These are phyloP conservation scores for Pristiophorus japonicus DNA, from an alignment of 2,113 vertebrate species.

Conservation along the genomic window DNA sequence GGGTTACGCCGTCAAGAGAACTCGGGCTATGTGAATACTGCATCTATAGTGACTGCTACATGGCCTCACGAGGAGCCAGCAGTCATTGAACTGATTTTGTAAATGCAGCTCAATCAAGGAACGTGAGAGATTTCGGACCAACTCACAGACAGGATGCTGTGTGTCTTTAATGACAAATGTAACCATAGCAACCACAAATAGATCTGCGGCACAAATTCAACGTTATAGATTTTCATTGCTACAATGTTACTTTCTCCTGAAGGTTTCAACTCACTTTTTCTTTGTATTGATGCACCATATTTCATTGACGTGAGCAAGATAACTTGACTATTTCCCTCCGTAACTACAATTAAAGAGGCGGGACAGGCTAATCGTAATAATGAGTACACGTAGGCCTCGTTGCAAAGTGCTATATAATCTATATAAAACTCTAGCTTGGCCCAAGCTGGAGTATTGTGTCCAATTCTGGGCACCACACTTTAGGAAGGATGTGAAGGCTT, in stretches of 20 bases:
- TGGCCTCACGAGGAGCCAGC: too few relatives aligned
- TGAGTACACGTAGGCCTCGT: not conserved
- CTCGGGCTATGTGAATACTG: not conserved
- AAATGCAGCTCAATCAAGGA: not conserved
- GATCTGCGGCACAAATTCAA: not conserved
- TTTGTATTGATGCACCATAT: not conserved
- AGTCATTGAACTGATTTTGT: not conserved
- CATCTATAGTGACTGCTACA: not conserved
- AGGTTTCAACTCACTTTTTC: not conserved
- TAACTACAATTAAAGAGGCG: not conserved
- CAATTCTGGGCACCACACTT: not conserved
- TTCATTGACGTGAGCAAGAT: not conserved
- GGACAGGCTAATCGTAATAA: not conserved
- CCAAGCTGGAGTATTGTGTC: not conserved
- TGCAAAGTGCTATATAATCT: not conserved
- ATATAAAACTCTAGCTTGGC: not conserved
- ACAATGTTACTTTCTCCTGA: not conserved
- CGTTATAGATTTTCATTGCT: conserved; percentile 8
- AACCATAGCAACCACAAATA: conserved; percentile 18
- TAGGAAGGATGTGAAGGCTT: not conserved
- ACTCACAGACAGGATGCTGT: not conserved
- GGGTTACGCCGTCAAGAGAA: not conserved
- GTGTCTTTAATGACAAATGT: not conserved
- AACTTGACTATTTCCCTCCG: not conserved
- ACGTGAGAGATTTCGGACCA: not conserved